Evolutionary conservation across 2,888 invertebrate genomes (phyloP).

Genomic region (Campoplex capitator): DNA sequence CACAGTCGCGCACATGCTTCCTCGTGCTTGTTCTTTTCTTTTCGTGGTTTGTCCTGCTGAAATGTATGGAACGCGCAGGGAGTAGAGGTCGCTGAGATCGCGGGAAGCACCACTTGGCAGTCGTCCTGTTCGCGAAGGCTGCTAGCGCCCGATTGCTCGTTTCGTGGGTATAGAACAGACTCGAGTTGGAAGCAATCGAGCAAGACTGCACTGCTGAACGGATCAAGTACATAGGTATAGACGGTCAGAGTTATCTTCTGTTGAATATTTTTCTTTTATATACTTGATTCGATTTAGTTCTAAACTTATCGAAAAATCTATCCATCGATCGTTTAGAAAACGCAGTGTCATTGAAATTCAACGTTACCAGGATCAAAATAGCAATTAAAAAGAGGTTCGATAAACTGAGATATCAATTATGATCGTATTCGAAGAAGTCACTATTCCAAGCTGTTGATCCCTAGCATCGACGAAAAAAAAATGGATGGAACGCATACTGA

Average conservation of each 20-base stretch:
- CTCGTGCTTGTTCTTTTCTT: slow-evolving; percentile 39
- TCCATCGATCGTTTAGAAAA: not conserved
- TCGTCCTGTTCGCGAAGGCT: slow-evolving; percentile 60
- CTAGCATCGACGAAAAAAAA: not conserved
- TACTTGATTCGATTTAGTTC: not conserved
- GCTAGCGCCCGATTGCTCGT: slow-evolving; percentile 57
- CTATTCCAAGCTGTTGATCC: not conserved
- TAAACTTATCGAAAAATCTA: not conserved
- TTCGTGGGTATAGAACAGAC: slow-evolving; percentile 59
- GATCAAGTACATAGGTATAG: not conserved
- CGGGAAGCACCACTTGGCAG: slow-evolving; percentile 69
- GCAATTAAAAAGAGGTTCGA: not conserved
- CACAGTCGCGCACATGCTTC: slow-evolving; percentile 55
- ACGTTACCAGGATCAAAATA: not conserved
- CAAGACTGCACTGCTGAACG: slow-evolving; percentile 9
- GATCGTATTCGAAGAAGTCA: not conserved
- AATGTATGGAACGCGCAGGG: slow-evolving; percentile 33
- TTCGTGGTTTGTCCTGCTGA: slow-evolving; percentile 35
- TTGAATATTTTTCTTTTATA: not conserved
- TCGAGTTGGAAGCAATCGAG: slow-evolving; percentile 53
- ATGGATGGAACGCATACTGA: not conserved
- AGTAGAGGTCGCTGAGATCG: slow-evolving; percentile 61
- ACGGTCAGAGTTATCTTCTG: not conserved
- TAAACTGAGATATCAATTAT: not conserved
- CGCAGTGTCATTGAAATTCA: not conserved